Conservation (phyloP, 2,797 vertebrate genomes). For the Hybognathus amarus region DNA sequence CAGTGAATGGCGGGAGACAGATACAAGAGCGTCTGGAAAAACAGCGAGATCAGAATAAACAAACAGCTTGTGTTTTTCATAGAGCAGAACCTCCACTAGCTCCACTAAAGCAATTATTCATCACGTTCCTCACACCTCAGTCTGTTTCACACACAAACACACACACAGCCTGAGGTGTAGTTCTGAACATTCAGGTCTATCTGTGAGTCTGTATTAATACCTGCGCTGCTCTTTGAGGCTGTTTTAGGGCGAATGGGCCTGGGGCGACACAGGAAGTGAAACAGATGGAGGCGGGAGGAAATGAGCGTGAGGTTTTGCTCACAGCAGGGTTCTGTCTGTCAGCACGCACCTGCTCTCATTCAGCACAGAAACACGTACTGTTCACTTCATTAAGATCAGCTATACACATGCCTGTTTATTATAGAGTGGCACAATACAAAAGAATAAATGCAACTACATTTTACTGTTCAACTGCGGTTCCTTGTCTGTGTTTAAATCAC, state of each 20-base stretch:
- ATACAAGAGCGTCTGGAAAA: neutral
- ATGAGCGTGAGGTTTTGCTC: neutral
- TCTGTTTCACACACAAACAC: neutral
- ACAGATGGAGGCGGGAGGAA: neutral
- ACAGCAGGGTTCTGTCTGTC: conserved; percentile 13
- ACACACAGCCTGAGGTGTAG: conserved; percentile 12
- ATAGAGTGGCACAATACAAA: neutral
- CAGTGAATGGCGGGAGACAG: neutral
- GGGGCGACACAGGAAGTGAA: neutral
- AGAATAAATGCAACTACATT: neutral
- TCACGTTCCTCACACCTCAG: conserved; percentile 2
- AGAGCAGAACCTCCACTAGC: neutral
- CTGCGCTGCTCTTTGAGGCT: neutral
- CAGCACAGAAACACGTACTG: neutral
- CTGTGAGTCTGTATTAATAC: neutral
- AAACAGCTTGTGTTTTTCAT: neutral
- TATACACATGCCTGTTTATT: neutral
- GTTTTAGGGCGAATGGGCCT: neutral
- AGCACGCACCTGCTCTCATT: conserved; percentile 1
- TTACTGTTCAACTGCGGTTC: neutral
- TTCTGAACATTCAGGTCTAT: neutral
- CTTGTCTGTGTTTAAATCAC: neutral
- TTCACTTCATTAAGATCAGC: neutral
- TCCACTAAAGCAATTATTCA: conserved; percentile 32
- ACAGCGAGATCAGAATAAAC: neutral